Evolutionary conservation across 2,797 vertebrate genomes (phyloP).

Genomic region (Schizopygopsis pylzovi): DNA sequence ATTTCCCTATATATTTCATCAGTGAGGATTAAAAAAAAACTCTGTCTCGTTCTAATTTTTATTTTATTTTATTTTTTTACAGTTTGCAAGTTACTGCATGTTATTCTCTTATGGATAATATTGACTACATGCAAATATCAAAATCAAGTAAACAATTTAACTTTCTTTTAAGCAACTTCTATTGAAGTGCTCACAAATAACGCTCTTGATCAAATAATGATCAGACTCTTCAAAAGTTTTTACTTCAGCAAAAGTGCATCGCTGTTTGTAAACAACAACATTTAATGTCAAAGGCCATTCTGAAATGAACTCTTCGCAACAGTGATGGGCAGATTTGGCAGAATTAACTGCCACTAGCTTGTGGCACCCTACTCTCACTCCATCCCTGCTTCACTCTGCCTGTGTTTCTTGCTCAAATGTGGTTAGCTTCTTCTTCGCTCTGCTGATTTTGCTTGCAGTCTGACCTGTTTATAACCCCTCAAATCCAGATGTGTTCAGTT

Average conservation of each 20-base stretch:
- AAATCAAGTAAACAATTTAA: neutral
- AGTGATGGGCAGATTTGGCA: neutral
- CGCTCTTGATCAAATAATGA: neutral
- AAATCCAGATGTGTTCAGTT: conserved; percentile 54
- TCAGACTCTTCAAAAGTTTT: neutral
- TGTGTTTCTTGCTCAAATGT: conserved; percentile 51
- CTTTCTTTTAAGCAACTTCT: neutral
- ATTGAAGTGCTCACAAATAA: neutral
- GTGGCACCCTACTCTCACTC: conserved; percentile 24
- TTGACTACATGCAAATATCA: neutral
- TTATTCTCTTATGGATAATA: neutral
- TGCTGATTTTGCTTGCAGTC: conserved; percentile 38
- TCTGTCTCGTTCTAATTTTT: too few species aligned
- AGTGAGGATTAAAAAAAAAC: too few species aligned
- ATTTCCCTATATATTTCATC: too few species aligned
- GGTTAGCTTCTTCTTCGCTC: conserved; percentile 50
- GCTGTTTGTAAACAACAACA: neutral
- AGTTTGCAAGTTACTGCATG: neutral
- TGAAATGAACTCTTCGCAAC: neutral
- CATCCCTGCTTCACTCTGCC: neutral
- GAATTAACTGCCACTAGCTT: neutral
- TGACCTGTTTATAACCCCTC: conserved; percentile 57
- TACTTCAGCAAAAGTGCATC: neutral
- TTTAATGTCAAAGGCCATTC: neutral
- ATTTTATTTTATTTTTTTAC: neutral